phyloP scores from a whole-genome alignment of 2,113 vertebrate species.

The Orientallactaga bullata region DNA sequence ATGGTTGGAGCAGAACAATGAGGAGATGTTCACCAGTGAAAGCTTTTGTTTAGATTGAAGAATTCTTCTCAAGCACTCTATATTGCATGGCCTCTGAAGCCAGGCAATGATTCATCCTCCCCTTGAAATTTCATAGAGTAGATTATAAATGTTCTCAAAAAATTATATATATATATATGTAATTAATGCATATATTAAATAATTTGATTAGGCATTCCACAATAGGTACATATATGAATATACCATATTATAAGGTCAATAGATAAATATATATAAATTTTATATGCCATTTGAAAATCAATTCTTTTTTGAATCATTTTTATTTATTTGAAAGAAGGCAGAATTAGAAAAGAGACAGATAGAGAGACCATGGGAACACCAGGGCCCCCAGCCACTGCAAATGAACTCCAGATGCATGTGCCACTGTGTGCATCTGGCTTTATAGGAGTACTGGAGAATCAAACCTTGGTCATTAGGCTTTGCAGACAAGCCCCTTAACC shows the following conservation, averaged over 20 bases:
- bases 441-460: too few relatives aligned
- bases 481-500: too few relatives aligned
- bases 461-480: too few relatives aligned
- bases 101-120: background rate
- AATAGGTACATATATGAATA: background rate
- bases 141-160: background rate
- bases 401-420: too few relatives aligned
- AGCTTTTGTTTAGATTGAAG: background rate
- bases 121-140: background rate
- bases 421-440: too few relatives aligned
- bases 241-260: background rate
- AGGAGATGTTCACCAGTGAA: background rate
- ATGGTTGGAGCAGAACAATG: background rate
- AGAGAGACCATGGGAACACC: too few relatives aligned
- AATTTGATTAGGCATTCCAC: background rate
- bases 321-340: too few relatives aligned
- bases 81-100: background rate
- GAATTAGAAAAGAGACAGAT: too few relatives aligned
- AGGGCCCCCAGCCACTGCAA: too few relatives aligned
- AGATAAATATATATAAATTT: background rate
- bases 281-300: background rate
- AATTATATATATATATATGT: background rate
- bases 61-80: background rate
- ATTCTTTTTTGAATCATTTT: background rate
- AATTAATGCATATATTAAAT: background rate